Conservation (phyloP, 2,888 invertebrate species). For the Helleia helle region DNA sequence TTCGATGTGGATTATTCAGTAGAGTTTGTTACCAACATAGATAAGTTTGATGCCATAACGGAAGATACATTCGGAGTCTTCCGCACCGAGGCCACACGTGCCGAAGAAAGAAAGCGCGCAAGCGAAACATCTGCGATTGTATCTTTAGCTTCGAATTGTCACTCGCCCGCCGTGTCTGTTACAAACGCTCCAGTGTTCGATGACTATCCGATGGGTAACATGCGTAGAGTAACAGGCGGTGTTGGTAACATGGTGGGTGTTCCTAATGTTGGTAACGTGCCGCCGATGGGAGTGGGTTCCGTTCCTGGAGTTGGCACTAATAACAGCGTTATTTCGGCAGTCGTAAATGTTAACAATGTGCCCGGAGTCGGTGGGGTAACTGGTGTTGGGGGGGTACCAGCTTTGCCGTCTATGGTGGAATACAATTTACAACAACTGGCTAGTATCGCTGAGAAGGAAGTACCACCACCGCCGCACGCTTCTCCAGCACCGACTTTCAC, state of each 20-base stretch:
- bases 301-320: constrained; percentile 43
- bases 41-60: constrained; percentile 83
- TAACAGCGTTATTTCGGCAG: constrained; percentile 42
- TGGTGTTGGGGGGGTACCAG: constrained; percentile 44
- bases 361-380: constrained; percentile 40
- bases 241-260: constrained; percentile 31
- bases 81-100: constrained; percentile 77
- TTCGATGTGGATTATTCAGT: constrained; percentile 85
- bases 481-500: constrained; percentile 80
- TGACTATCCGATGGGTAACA: constrained; percentile 75
- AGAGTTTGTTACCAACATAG: constrained; percentile 86
- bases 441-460: constrained; percentile 82
- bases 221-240: constrained; percentile 54
- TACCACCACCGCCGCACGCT: constrained; percentile 68
- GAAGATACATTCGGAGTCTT: constrained; percentile 84
- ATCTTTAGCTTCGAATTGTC: constrained; percentile 52
- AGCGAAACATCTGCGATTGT: constrained; percentile 61
- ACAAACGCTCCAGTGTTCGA: constrained; percentile 85
- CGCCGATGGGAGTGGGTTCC: constrained; percentile 36
- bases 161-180: constrained; percentile 68
- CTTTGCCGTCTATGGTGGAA: constrained; percentile 83
- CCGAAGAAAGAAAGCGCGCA: constrained; percentile 67
- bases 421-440: constrained; percentile 90
- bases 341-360: constrained; percentile 47
- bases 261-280: constrained; percentile 29